phyloP scores from a whole-genome alignment of 2,888 invertebrate species.

The Pemphredon lugubris region DNA sequence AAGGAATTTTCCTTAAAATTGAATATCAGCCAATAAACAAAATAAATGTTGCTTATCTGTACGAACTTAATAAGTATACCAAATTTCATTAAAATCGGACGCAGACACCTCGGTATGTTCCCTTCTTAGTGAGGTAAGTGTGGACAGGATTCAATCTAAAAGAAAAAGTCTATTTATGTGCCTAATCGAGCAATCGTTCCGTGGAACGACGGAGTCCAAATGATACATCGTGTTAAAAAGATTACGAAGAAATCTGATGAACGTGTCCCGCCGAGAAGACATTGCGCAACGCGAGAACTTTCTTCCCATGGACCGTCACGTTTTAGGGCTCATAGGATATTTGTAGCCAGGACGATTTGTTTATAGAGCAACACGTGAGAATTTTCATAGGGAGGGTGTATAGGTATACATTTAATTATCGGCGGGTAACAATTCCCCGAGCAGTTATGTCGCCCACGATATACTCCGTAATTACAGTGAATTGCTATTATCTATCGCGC shows the following conservation, averaged over 20 bases:
- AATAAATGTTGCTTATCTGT: too few relatives aligned
- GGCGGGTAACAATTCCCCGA: not conserved
- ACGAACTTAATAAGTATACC: too few relatives aligned
- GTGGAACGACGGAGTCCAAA: not conserved
- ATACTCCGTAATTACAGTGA: slow-evolving; percentile 6
- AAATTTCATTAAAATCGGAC: too few relatives aligned
- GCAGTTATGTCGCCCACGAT: slow-evolving; percentile 10
- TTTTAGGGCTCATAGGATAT: slow-evolving; percentile 3
- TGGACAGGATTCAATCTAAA: too few relatives aligned
- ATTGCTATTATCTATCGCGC: slow-evolving; percentile 7
- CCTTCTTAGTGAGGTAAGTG: too few relatives aligned
- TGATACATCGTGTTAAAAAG: slow-evolving; percentile 7
- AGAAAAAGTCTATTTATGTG: too few relatives aligned
- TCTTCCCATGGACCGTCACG: slow-evolving; percentile 13
- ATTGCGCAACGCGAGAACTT: not conserved
- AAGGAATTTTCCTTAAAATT: too few relatives aligned
- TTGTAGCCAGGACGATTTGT: not conserved
- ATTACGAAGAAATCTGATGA: not conserved
- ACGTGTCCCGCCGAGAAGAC: not conserved
- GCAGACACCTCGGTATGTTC: too few relatives aligned
- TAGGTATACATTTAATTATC: slow-evolving; percentile 24
- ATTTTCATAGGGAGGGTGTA: slow-evolving; percentile 14
- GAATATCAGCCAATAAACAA: too few relatives aligned
- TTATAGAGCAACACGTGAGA: slow-evolving; percentile 40
- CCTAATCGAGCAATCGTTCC: not conserved